Percentiles rank a stretch among this genome's conserved stretches.
Conservation (phyloP, 1,140 invertebrate species). For the Pseudomyrmex dendroicus region DNA sequence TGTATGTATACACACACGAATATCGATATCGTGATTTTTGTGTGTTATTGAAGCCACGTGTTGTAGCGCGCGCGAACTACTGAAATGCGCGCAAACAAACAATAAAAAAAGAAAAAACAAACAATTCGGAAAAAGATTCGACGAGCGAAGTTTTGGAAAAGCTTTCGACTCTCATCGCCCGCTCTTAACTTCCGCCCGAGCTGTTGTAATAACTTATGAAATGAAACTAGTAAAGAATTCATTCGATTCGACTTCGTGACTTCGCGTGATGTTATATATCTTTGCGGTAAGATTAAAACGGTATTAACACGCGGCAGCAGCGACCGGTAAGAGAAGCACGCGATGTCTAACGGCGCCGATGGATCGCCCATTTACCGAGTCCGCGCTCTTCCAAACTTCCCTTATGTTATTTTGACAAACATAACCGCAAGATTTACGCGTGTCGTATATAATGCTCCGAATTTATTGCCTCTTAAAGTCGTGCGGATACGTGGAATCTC, state of each 20-base stretch:
- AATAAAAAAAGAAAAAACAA: neutral
- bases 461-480: conserved; percentile 15
- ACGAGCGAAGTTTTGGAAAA: conserved; percentile 20
- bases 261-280: conserved; percentile 25
- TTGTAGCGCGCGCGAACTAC: too few species aligned
- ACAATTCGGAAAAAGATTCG: conserved; percentile 16
- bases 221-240: conserved; percentile 43
- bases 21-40: too few species aligned
- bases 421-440: neutral
- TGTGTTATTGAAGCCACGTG: too few species aligned
- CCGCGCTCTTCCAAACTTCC: conserved; percentile 16
- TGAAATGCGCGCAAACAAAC: too few species aligned
- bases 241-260: conserved; percentile 48
- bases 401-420: conserved; percentile 32
- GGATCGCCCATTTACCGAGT: conserved; percentile 29
- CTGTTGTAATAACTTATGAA: conserved; percentile 55
- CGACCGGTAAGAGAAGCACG: conserved; percentile 33
- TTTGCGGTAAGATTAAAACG: conserved; percentile 47
- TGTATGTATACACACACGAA: too few species aligned
- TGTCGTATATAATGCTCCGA: neutral
- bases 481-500: neutral
- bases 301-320: conserved; percentile 44
- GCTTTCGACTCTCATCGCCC: conserved; percentile 45
- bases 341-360: conserved; percentile 42
- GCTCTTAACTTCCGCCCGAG: conserved; percentile 16